These are phyloP conservation scores for Drosophila conformis DNA, from an alignment of 2,888 invertebrate genomes.

Conservation along the genomic window DNA sequence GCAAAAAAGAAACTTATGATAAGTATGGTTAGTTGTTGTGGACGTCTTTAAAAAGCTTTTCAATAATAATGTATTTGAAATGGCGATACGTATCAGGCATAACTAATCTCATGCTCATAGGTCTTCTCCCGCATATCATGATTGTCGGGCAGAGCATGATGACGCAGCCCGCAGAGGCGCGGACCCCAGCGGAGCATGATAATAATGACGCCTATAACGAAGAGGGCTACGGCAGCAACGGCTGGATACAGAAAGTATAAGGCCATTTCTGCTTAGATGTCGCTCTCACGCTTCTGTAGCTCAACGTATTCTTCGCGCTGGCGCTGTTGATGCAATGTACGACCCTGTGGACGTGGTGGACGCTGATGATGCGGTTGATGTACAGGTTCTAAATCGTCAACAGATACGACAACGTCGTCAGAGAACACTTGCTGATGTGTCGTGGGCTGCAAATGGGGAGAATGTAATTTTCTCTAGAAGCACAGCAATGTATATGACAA, in stretches of 20 bases:
- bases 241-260: constrained; percentile 90
- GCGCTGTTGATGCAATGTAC: constrained; percentile 80
- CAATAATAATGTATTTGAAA: constrained; percentile 20
- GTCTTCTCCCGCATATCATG: constrained; percentile 88
- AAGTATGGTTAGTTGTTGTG: constrained; percentile 56
- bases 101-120: constrained; percentile 84
- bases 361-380: constrained; percentile 75
- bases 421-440: constrained; percentile 76
- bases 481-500: neutral
- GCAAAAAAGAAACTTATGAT: constrained; percentile 35
- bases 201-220: constrained; percentile 91
- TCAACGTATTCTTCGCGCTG: constrained; percentile 86
- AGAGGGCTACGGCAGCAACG: constrained; percentile 89
- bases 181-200: constrained; percentile 91
- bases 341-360: constrained; percentile 82
- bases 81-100: constrained; percentile 72
- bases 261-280: constrained; percentile 89
- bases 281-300: constrained; percentile 92
- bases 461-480: neutral
- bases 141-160: constrained; percentile 88
- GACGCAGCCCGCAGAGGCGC: constrained; percentile 89
- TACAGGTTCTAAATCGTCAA: constrained; percentile 73
- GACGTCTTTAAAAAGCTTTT: constrained; percentile 27
- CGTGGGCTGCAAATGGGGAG: constrained; percentile 60
- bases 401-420: constrained; percentile 80